Conservation (phyloP, 2,888 invertebrate species). For the Bibio marci region DNA sequence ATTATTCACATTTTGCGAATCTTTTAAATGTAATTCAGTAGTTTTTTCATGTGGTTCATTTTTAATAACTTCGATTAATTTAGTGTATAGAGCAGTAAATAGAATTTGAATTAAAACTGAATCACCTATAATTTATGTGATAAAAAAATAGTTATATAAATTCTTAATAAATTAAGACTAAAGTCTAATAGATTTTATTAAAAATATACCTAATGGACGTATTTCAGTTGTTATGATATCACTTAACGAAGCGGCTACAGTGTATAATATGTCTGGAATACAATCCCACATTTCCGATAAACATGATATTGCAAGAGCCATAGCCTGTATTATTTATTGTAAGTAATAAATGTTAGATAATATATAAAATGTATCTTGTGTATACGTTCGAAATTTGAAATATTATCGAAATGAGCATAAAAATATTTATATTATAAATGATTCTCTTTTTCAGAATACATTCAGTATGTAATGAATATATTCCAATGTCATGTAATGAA, state of each 20-base stretch:
- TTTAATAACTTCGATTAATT: conserved; percentile 34
- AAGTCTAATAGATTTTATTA: background rate
- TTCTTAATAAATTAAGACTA: too few relatives aligned
- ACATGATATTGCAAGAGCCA: conserved; percentile 54
- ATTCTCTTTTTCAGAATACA: too few relatives aligned
- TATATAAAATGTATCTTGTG: too few relatives aligned
- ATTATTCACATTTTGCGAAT: background rate
- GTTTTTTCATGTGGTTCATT: conserved; percentile 9
- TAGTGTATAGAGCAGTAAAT: conserved; percentile 49
- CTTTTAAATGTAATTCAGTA: background rate
- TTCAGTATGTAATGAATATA: too few relatives aligned
- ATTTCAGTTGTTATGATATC: conserved; percentile 51
- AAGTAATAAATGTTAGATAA: too few relatives aligned
- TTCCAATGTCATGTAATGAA: too few relatives aligned
- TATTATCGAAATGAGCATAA: background rate
- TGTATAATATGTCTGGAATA: conserved; percentile 38
- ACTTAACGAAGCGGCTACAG: conserved; percentile 43
- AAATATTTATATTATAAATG: too few relatives aligned
- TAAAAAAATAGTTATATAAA: conserved; percentile 2
- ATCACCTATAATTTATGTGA: conserved; percentile 16
- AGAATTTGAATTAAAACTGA: conserved; percentile 57
- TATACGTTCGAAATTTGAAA: too few relatives aligned
- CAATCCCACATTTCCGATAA: conserved; percentile 52
- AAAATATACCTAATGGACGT: conserved; percentile 41
- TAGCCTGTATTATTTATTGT: conserved; percentile 31